phyloP scores from a whole-genome alignment of 2,797 vertebrate species.

The Cygnus olor region DNA sequence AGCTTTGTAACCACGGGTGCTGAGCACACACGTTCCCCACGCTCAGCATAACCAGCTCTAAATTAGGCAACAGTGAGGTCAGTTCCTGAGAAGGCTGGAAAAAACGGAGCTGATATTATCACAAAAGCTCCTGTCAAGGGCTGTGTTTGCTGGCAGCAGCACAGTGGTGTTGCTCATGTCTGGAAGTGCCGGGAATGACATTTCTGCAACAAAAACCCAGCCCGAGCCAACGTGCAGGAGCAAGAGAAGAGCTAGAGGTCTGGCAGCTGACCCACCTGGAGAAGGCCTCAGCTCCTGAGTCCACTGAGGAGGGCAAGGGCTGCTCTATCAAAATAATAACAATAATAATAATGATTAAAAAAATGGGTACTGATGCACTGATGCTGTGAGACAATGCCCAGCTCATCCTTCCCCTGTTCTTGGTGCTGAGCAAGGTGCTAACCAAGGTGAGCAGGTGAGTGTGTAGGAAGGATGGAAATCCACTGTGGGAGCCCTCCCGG shows the following conservation, averaged over 20 bases:
- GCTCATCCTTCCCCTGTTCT: accelerated
- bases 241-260: background rate
- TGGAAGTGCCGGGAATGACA: conserved; percentile 45
- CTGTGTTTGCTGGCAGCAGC: conserved; percentile 50
- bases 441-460: background rate
- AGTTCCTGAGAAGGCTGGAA: conserved; percentile 46
- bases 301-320: background rate
- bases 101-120: background rate
- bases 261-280: background rate
- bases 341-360: background rate
- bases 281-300: background rate
- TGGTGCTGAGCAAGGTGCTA: background rate
- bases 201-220: background rate
- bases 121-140: conserved; percentile 11
- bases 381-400: background rate
- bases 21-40: accelerated
- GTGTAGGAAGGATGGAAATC: background rate
- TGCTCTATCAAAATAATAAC: background rate
- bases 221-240: background rate
- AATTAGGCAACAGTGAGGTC: conserved; percentile 34
- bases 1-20: background rate
- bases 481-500: accelerated
- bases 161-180: conserved; percentile 19
- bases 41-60: background rate
- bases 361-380: background rate